These are phyloP conservation scores for Zaprionus davidi DNA, from an alignment of 1,140 invertebrate species.

Conservation along the genomic window DNA sequence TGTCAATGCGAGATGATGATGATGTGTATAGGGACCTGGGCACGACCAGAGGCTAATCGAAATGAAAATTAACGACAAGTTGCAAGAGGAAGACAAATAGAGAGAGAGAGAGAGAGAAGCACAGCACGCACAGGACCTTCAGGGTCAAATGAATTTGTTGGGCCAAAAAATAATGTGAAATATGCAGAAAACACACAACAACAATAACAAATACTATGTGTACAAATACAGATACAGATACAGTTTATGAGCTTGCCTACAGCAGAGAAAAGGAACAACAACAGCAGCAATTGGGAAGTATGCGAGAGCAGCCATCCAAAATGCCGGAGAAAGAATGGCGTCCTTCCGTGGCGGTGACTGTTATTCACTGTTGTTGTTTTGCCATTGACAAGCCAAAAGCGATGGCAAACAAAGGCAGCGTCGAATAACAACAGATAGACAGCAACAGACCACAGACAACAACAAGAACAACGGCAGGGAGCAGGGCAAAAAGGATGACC, in stretches of 20 bases:
- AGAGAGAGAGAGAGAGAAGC: not conserved
- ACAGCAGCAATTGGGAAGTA: conserved; percentile 13
- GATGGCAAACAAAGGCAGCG: conserved; percentile 47
- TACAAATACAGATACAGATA: conserved; percentile 16
- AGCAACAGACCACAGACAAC: conserved; percentile 33
- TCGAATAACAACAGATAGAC: conserved; percentile 42
- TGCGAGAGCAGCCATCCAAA: conserved; percentile 39
- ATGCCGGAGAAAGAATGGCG: conserved; percentile 45
- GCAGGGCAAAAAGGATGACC: conserved; percentile 53
- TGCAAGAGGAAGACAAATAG: conserved; percentile 9
- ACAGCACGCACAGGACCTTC: conserved; percentile 14
- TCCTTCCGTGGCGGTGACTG: conserved; percentile 27
- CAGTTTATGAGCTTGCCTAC: conserved; percentile 37
- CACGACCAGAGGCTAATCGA: conserved; percentile 22
- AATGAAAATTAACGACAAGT: conserved; percentile 35
- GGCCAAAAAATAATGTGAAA: conserved; percentile 33
- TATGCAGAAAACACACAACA: conserved; percentile 29
- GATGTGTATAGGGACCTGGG: not conserved
- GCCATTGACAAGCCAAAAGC: conserved; percentile 55
- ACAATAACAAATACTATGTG: conserved; percentile 15
- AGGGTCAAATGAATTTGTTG: conserved; percentile 44
- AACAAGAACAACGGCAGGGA: conserved; percentile 12
- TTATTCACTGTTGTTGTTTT: conserved; percentile 17
- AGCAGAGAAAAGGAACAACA: conserved; percentile 13
- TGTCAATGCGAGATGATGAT: not conserved